Conservation (phyloP, 1,140 invertebrate species). For the Drosophila insularis region DNA sequence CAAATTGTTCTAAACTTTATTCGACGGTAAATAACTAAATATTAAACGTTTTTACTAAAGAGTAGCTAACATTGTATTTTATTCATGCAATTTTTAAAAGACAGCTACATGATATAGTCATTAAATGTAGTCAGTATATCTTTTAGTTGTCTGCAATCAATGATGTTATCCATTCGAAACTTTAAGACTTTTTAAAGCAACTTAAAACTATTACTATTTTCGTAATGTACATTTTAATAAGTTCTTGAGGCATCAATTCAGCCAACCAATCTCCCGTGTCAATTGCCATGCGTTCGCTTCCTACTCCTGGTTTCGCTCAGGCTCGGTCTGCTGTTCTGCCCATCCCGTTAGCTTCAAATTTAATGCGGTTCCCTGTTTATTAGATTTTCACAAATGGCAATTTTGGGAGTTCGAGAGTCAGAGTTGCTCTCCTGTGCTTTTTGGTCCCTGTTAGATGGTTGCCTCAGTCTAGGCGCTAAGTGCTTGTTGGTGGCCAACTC, state of each 20-base stretch:
- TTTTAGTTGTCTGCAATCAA: too few species aligned
- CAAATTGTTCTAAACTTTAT: too few species aligned
- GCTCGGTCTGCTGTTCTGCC: neutral
- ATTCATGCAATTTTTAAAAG: too few species aligned
- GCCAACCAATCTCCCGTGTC: slow-evolving; percentile 1
- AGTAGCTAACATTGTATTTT: too few species aligned
- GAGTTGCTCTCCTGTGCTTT: neutral
- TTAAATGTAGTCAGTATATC: too few species aligned
- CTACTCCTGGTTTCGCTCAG: neutral
- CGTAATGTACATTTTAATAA: neutral
- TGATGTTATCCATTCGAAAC: too few species aligned
- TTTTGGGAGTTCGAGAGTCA: slow-evolving; percentile 46
- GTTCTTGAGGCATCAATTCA: neutral
- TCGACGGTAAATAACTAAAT: too few species aligned
- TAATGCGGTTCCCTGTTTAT: slow-evolving; percentile 77
- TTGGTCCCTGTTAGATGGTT: neutral
- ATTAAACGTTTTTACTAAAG: too few species aligned
- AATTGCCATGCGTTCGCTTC: neutral
- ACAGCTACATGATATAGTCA: too few species aligned
- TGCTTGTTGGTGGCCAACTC: slow-evolving; percentile 60
- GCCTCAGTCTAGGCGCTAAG: slow-evolving; percentile 57
- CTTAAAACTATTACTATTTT: neutral
- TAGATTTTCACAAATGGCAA: slow-evolving; percentile 76
- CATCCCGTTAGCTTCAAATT: slow-evolving; percentile 55
- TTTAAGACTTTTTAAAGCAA: neutral